A percentile compares a stretch with the other conserved stretches of the same genome.
Conservation (phyloP, 2,113 vertebrate genomes). For the Sialia sialis region DNA sequence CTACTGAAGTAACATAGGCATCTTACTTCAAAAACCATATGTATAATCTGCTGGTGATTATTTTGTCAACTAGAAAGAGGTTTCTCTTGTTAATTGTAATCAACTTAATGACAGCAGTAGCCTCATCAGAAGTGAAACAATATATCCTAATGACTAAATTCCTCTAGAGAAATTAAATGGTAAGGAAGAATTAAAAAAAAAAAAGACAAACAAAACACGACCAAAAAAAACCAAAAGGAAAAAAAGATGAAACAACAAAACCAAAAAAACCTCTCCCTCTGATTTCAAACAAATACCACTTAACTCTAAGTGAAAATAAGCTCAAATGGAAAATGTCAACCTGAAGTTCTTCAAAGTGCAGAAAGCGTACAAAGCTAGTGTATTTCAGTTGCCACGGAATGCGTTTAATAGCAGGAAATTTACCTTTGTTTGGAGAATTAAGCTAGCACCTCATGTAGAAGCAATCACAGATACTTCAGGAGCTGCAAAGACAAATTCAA, state of each 20-base stretch:
- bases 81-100: not conserved
- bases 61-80: not conserved
- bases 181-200: not conserved
- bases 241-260: not conserved
- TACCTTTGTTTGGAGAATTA: not conserved
- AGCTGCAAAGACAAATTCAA: not conserved
- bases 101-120: not conserved
- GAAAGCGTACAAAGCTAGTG: accelerated
- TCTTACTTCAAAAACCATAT: not conserved
- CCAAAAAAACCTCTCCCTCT: accelerated
- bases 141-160: not conserved
- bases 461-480: not conserved
- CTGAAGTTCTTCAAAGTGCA: not conserved
- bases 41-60: not conserved
- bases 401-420: accelerated
- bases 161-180: not conserved
- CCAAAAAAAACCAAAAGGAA: accelerated
- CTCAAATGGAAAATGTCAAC: accelerated
- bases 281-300: accelerated
- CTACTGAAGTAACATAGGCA: not conserved
- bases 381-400: not conserved
- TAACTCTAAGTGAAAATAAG: not conserved
- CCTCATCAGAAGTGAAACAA: not conserved
- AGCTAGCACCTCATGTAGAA: not conserved
- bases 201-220: accelerated